Base-by-base conservation (phyloP, 2,888 invertebrate species). In the Rotaria macrura region DNA sequence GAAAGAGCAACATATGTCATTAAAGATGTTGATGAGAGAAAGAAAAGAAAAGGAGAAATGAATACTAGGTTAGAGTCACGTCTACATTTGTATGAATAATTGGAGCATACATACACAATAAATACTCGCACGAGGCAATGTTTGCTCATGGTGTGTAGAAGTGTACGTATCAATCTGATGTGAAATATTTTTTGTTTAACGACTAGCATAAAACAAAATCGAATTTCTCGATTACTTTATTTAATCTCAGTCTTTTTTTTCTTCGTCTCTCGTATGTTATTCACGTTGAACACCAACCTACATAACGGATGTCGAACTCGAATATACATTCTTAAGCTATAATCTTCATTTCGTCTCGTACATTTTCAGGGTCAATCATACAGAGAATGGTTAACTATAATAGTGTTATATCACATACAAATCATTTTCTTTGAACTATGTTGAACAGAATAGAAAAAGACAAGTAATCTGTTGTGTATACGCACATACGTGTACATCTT, bases 31-130 rank as follows among this genome's bases (percentile, higher is more conserved):
- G 55, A 57, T 57, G 55, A 57, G 55, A 57, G 55, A 57, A 57
- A 57, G 29, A 57, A 20, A 34, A 4, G 34, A 20, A 34, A 9
- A 34, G 20, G 65, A 65, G 29, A 38, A 34, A 34, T 34, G 65
- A 65, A 65, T 65, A 65, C 3, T 65, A 14, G 65, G 14, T 34
- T 38, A 34, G 34, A 65, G 65, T 65, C 65, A 65, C 65, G 65
- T 65, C 65, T 65, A 65, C 65, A 65, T 65, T 65, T 65, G 17
- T 65, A 65, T 65, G 65, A 65, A 65, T 65, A 65, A 65, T 65
- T 65, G 34, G 65, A 65, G 65, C 29, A 65, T 65, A 65, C 65
- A 65, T 38, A 34, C 34, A 65, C 65, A 65, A 38, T 65, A 29
- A 65, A 65, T 65, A 34, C 34, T 65, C 34, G 34, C 65, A 65